Percentiles rank a stretch among this genome's conserved stretches.
phyloP scores from a whole-genome alignment of 2,888 invertebrate genomes.

The Pasiphila rectangulata region DNA sequence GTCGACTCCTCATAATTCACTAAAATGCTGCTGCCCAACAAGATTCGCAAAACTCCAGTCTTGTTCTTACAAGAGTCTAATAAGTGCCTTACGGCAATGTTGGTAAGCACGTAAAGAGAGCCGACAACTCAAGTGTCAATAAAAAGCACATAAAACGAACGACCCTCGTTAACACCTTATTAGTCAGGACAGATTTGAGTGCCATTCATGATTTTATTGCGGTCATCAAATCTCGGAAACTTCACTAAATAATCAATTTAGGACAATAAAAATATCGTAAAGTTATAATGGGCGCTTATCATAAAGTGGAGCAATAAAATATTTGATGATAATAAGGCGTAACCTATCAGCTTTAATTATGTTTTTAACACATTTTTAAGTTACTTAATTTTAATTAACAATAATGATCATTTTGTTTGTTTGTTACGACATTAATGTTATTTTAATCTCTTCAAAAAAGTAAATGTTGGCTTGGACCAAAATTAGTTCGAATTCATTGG shows the following conservation, averaged over 20 bases:
- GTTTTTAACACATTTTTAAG: slow-evolving; percentile 1
- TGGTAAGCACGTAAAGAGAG: slow-evolving; percentile 52
- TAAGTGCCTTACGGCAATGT: slow-evolving; percentile 46
- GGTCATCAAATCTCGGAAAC: slow-evolving; percentile 54
- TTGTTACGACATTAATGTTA: no score
- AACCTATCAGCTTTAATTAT: slow-evolving; percentile 10
- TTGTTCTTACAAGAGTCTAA: slow-evolving; percentile 58
- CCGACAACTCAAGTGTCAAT: slow-evolving; percentile 65
- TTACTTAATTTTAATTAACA: not conserved
- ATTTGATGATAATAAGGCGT: slow-evolving; percentile 1
- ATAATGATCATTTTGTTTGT: no score
- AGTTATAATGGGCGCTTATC: slow-evolving; percentile 30
- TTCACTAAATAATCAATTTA: slow-evolving; percentile 50
- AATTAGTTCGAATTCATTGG: no score
- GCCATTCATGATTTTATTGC: slow-evolving; percentile 64
- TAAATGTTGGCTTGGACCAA: no score
- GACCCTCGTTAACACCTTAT: slow-evolving; percentile 76
- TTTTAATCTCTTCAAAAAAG: no score
- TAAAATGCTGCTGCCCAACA: slow-evolving; percentile 60
- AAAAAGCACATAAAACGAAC: slow-evolving; percentile 74
- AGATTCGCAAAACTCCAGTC: slow-evolving; percentile 28
- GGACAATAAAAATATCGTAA: slow-evolving; percentile 47
- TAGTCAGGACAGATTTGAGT: slow-evolving; percentile 68
- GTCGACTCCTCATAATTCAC: slow-evolving; percentile 36
- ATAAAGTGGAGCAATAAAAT: slow-evolving; percentile 17